Percentiles rank a stretch among this genome's conserved stretches.
These are phyloP conservation scores for Coreius guichenoti DNA, from an alignment of 2,797 vertebrate genomes.

Conservation along the genomic window DNA sequence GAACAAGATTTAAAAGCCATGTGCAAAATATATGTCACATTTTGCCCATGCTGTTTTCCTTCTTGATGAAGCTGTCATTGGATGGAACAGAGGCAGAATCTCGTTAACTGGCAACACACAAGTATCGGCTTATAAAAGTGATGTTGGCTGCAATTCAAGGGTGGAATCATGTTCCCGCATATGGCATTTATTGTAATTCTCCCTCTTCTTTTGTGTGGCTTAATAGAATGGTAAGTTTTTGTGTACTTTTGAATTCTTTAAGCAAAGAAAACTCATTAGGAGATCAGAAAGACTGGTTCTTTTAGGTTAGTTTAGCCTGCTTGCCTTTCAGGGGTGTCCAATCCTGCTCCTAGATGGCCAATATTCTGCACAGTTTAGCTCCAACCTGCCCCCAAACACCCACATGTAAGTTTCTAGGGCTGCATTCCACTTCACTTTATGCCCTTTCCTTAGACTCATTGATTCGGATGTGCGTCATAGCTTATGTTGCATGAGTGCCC, in stretches of 20 bases:
- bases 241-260: not conserved
- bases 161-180: not conserved
- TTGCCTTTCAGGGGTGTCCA: not conserved
- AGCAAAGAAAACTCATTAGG: not conserved
- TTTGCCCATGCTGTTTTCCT: not conserved
- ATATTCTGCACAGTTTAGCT: not conserved
- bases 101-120: not conserved
- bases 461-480: not conserved
- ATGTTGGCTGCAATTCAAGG: not conserved
- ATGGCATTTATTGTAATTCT: not conserved
- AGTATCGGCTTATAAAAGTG: not conserved
- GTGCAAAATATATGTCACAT: too few species aligned
- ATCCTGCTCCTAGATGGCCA: not conserved
- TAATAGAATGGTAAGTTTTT: not conserved
- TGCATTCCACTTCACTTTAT: not conserved
- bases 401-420: not conserved
- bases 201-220: not conserved
- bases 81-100: not conserved
- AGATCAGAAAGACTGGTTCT: not conserved
- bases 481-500: not conserved
- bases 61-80: not conserved
- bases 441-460: not conserved
- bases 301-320: too few species aligned
- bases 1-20: not conserved
- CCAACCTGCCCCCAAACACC: not conserved